Evolutionary conservation across 2,113 vertebrate genomes (phyloP), one percentile per base, ranked within the genome.

Genomic region (Xenotilapia leptura): DNA sequence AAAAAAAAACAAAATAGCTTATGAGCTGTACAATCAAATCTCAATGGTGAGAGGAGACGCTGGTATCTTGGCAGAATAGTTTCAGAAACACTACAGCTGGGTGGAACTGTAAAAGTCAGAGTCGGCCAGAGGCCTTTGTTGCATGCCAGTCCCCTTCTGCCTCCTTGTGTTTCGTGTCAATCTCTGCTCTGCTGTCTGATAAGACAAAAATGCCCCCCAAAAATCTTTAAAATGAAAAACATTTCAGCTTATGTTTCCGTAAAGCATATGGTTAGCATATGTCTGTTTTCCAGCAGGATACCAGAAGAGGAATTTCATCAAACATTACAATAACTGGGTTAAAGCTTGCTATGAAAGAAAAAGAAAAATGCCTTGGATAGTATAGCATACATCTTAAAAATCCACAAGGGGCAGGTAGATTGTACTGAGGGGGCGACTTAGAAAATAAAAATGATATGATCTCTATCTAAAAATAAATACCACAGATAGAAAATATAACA

Each of bases 401-500:
- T n/a, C 45, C 65, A 70, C 45, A 58, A 85, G 58, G 62, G 31
- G n/a, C 23, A 15, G 73, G 60, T 81, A 40, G 68, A 85, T 17
- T 82, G 83, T 73, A 62, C 26, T 80, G 88, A 85, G 31, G 7
- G n/a, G 83, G 89, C n/a, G 38, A 83, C 80, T 86, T 86, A 86
- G 85, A 90, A 92, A 82, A 47, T 83, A 86, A 86, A 89, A 89
- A 93, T 73, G 28, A 93, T 88, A 95, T 90, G 92, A 94, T 83
- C 77, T 94, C 93, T 95, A 94, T 91, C 94, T 95, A 95, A 90
- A 97, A 96, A 97, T 96, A 97, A 97, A 97, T 96, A 96, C 95
- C 96, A 96, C 95, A 95, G 94, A 95, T 95, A 95, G 91, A 95
- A 95, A 95, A 96, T 92, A 95, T 90, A 95, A 95, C 89, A 96